phyloP scores from a whole-genome alignment of 2,113 vertebrate genomes.

The Pristiophorus japonicus region DNA sequence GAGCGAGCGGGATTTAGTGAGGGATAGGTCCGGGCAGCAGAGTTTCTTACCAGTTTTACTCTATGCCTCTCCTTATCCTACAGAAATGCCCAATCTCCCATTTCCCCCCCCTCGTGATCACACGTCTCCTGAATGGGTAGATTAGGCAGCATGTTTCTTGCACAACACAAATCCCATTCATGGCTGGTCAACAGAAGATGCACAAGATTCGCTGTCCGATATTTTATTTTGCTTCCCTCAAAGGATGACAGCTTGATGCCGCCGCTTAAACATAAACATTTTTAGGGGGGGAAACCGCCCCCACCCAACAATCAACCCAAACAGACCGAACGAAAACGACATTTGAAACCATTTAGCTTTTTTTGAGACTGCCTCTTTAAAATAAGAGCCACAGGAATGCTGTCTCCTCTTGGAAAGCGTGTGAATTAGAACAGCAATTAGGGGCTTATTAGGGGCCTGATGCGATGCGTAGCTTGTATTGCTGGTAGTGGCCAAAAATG shows the following conservation, averaged over 20 bases:
- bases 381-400: background rate
- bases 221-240: background rate
- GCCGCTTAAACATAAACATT: background rate
- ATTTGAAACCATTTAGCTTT: background rate
- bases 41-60: background rate
- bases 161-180: background rate
- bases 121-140: background rate
- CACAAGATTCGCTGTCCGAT: background rate
- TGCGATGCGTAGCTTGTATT: background rate
- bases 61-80: background rate
- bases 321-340: background rate
- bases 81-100: background rate
- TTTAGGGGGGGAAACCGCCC: too few relatives aligned
- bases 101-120: background rate
- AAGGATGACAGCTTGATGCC: background rate
- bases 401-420: slow-evolving; percentile 22
- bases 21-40: background rate
- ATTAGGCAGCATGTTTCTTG: background rate
- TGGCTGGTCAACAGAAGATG: background rate
- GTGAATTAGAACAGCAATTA: slow-evolving; percentile 33
- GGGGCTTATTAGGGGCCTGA: slow-evolving; percentile 33
- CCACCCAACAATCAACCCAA: background rate
- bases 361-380: background rate
- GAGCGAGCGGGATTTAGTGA: background rate
- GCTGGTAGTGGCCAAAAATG: slow-evolving; percentile 6